Base-by-base conservation (phyloP, 1,140 invertebrate species). In the Drosophila orosa region DNA sequence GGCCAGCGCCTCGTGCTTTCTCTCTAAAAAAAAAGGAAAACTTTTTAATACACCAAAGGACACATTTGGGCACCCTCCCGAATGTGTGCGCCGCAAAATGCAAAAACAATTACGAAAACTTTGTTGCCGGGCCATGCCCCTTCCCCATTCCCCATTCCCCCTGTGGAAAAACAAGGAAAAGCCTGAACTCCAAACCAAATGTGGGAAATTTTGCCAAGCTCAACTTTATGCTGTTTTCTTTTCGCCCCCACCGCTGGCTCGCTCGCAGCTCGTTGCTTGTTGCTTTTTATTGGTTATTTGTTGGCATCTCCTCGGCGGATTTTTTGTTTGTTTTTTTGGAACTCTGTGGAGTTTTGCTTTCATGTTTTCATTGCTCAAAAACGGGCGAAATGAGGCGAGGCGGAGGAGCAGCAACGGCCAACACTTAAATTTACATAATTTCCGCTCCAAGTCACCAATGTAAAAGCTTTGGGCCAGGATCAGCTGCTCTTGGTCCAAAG, bases 31-130 rank as follows among this genome's bases (percentile, higher is more conserved):
- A 60, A 63, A 39, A 58, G 59, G 61, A 62, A 87, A 87, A 89
- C 83, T 89, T 87, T 87, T 87, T 87, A 87, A 87, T 87, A 87
- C 83, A 87, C 83, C 84, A 87, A 87, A 87, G 83, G 83, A 87
- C 83, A 87, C 83, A 87, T 87, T 87, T 89, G 83, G 79, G 84
- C 84, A 63, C 61, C 55, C 61, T 22, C 52, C 27, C 66, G 33
- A 71, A 48, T 82, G 81, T 59, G 76, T 60, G 80, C 52, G 80
- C 79, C 84, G 52, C 80, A 89, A 76, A 87, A 87, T 87, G 83
- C 83, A 87, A 87, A 87, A 87, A 87, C 83, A 87, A 87, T 87
- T 87, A 87, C 83, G 75, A 87, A 87, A 87, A 87, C 83, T 87
- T 87, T 87, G 76, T 76, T 63, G 59, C 65, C 59, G 10, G 54